These are phyloP conservation scores for Neolamprologus kungweensis DNA, from an alignment of 2,113 vertebrate species.

Conservation along the genomic window DNA sequence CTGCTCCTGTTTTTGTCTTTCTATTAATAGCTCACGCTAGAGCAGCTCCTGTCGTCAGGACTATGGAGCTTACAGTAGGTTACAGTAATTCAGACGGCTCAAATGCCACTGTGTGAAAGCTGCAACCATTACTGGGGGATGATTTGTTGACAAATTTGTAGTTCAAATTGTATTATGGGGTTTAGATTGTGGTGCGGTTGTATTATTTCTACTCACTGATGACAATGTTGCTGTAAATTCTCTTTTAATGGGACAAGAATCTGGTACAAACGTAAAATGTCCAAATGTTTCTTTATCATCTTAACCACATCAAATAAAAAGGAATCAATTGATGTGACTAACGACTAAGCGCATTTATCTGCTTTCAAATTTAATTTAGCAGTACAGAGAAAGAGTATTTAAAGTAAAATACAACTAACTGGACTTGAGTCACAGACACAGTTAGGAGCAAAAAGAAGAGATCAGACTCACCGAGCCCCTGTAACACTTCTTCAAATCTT, in stretches of 20 bases:
- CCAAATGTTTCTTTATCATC: neutral
- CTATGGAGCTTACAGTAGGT: neutral
- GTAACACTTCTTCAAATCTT: slow-evolving; percentile 69
- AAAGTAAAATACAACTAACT: neutral
- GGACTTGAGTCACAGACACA: neutral
- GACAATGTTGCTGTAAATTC: neutral
- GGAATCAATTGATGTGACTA: neutral
- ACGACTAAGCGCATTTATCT: neutral
- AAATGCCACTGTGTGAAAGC: neutral
- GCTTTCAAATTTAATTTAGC: neutral
- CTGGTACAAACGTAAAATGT: neutral
- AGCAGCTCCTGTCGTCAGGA: slow-evolving; percentile 10
- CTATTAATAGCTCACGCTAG: slow-evolving; percentile 37
- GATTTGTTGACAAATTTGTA: neutral
- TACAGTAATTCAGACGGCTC: neutral
- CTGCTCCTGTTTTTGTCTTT: slow-evolving; percentile 21
- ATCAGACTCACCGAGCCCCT: slow-evolving; percentile 59
- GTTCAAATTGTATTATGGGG: neutral
- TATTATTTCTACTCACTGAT: neutral
- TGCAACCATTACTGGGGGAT: neutral
- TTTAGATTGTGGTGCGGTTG: neutral
- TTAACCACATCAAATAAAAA: neutral
- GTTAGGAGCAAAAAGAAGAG: neutral
- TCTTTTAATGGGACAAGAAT: neutral
- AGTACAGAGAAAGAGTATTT: neutral